These are phyloP conservation scores for Columba livia DNA, from an alignment of 2,113 vertebrate species.

Conservation along the genomic window DNA sequence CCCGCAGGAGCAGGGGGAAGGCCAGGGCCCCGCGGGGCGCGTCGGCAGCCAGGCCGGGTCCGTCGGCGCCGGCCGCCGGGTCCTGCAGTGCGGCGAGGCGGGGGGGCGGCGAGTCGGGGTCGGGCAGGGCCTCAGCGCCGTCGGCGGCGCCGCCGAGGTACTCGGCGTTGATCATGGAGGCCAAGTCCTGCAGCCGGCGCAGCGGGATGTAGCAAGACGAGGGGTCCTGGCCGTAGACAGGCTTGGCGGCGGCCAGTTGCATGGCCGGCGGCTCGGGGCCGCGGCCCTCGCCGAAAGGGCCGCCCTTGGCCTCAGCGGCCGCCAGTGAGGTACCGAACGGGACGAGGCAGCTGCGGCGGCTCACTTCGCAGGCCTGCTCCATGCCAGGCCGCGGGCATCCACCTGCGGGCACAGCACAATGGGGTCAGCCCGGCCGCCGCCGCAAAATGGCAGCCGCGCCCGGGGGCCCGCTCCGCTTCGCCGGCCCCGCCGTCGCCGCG, in stretches of 20 bases:
- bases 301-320: slow-evolving; percentile 74
- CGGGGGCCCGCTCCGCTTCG: background rate
- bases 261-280: slow-evolving; percentile 75
- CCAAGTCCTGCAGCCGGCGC: slow-evolving; percentile 86
- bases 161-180: slow-evolving; percentile 87
- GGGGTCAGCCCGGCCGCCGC: slow-evolving; percentile 47
- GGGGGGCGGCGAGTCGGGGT: slow-evolving; percentile 59
- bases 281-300: slow-evolving; percentile 77
- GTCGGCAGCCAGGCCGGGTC: background rate
- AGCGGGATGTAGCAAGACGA: slow-evolving; percentile 85
- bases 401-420: slow-evolving; percentile 72
- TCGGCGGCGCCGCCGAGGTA: slow-evolving; percentile 75
- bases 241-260: slow-evolving; percentile 78
- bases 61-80: background rate
- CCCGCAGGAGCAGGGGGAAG: slow-evolving; percentile 11
- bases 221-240: slow-evolving; percentile 78
- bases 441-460: slow-evolving; percentile 80
- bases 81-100: slow-evolving; percentile 40
- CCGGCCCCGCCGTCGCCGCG: background rate
- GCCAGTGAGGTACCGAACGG: slow-evolving; percentile 79
- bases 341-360: slow-evolving; percentile 78
- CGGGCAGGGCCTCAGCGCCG: slow-evolving; percentile 72
- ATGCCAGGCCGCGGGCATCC: slow-evolving; percentile 81
- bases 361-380: slow-evolving; percentile 84
- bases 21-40: background rate